Evolutionary conservation across 2,888 invertebrate species (phyloP).

Genomic region (Latrodectus elegans): DNA sequence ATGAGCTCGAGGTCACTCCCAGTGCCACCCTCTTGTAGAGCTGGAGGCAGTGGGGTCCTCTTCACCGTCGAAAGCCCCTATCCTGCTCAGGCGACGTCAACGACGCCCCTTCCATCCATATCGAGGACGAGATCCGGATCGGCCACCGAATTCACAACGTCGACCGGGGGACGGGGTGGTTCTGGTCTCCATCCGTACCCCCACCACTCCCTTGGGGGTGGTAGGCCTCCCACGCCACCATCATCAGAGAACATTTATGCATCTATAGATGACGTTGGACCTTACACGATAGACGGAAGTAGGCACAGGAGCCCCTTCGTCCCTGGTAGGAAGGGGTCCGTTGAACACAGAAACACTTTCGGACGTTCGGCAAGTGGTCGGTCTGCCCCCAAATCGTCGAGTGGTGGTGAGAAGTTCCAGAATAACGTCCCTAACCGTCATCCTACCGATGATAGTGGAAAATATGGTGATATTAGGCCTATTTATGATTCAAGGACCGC

Average conservation of each 20-base stretch:
- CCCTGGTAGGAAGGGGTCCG: conserved; percentile 40
- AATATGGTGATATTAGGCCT: conserved; percentile 70
- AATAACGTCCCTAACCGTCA: conserved; percentile 58
- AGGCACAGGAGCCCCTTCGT: conserved; percentile 52
- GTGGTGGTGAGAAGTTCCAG: conserved; percentile 48
- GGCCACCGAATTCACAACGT: conserved; percentile 47
- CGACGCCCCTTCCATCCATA: conserved; percentile 45
- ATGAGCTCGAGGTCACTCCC: conserved; percentile 66
- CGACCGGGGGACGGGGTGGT: conserved; percentile 3
- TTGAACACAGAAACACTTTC: conserved; percentile 57
- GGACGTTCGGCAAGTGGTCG: conserved; percentile 25
- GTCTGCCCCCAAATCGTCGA: not conserved
- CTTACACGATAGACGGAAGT: conserved; percentile 67
- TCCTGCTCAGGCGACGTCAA: conserved; percentile 34
- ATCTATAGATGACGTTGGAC: conserved; percentile 69
- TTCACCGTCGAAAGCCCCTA: conserved; percentile 62
- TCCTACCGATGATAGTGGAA: conserved; percentile 52
- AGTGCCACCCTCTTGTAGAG: conserved; percentile 62
- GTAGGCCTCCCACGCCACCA: conserved; percentile 59
- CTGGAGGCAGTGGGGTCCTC: conserved; percentile 53
- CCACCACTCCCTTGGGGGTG: conserved; percentile 52
- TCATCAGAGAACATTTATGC: conserved; percentile 68
- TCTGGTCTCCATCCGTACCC: conserved; percentile 48
- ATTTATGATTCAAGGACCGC: conserved; percentile 69
- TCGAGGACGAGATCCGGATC: conserved; percentile 57